A percentile compares a stretch with the other conserved stretches of the same genome.
Evolutionary conservation across 2,113 vertebrate genomes (phyloP).

Genomic region (Lepisosteus osseus): DNA sequence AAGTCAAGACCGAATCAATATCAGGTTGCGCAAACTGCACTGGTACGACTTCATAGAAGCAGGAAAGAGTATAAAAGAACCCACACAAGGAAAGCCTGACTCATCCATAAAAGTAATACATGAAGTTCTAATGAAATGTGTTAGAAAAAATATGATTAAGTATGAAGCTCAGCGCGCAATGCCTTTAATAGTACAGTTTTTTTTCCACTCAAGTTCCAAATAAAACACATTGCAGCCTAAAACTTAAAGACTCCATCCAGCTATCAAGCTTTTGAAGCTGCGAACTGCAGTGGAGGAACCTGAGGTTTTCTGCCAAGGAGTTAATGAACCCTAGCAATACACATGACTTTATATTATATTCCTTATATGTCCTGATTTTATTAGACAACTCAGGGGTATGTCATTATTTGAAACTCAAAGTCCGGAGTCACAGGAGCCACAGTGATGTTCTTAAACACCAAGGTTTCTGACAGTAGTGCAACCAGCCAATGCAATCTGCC

Average conservation of each 20-base stretch:
- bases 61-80: background rate
- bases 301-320: background rate
- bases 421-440: background rate
- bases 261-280: background rate
- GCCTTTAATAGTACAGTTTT: background rate
- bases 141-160: conserved; percentile 1
- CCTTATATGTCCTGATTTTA: conserved; percentile 6
- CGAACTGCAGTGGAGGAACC: background rate
- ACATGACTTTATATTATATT: background rate
- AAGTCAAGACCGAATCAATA: background rate
- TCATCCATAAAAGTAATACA: conserved; percentile 2
- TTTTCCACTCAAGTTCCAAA: conserved; percentile 8
- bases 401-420: background rate
- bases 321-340: background rate
- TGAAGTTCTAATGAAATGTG: background rate
- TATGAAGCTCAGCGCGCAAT: background rate
- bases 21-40: background rate
- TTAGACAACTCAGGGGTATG: conserved; percentile 1
- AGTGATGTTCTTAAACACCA: background rate
- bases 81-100: background rate
- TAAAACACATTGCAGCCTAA: conserved; percentile 14
- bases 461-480: background rate
- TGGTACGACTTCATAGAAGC: too few species aligned
- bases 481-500: background rate
- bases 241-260: background rate